Conservation (phyloP, 1,140 invertebrate species). For the Psix sp. region DNA sequence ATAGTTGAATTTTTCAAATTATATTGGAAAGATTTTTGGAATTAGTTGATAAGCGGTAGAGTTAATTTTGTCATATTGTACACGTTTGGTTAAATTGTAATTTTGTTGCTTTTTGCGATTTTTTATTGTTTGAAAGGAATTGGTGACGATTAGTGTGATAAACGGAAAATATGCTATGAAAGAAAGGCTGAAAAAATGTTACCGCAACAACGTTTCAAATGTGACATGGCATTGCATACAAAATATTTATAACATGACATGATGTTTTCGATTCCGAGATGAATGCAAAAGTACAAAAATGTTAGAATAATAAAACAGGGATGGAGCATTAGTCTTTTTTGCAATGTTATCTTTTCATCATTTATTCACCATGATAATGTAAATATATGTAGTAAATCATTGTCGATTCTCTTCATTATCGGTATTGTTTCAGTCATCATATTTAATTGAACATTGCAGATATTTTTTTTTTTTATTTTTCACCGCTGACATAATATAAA, state of each 20-base stretch:
- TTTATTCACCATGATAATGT: slow-evolving; percentile 45
- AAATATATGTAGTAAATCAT: slow-evolving; percentile 63
- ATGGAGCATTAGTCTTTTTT: slow-evolving; percentile 33
- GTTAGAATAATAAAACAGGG: slow-evolving; percentile 32
- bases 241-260: slow-evolving; percentile 1
- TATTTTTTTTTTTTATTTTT: background rate
- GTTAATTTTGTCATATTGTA: slow-evolving; percentile 30
- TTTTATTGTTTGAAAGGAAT: slow-evolving; percentile 17
- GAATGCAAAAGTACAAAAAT: slow-evolving; percentile 52
- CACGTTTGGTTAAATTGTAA: slow-evolving; percentile 18
- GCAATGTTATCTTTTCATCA: slow-evolving; percentile 33
- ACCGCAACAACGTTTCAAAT: background rate
- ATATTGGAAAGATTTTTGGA: slow-evolving; percentile 17
- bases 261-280: slow-evolving; percentile 32
- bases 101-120: slow-evolving; percentile 15
- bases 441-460: background rate
- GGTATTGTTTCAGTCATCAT: slow-evolving; percentile 42
- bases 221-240: slow-evolving; percentile 4
- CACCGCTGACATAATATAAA: slow-evolving; percentile 26
- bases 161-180: background rate
- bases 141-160: slow-evolving; percentile 5
- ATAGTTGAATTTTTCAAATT: too few species aligned
- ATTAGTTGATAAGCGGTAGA: slow-evolving; percentile 7
- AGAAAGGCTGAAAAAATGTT: slow-evolving; percentile 5
- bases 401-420: slow-evolving; percentile 58